Evolutionary conservation across 2,797 vertebrate genomes (phyloP), one percentile per base, ranked within the genome.

Genomic region (Eleutherodactylus coqui): DNA sequence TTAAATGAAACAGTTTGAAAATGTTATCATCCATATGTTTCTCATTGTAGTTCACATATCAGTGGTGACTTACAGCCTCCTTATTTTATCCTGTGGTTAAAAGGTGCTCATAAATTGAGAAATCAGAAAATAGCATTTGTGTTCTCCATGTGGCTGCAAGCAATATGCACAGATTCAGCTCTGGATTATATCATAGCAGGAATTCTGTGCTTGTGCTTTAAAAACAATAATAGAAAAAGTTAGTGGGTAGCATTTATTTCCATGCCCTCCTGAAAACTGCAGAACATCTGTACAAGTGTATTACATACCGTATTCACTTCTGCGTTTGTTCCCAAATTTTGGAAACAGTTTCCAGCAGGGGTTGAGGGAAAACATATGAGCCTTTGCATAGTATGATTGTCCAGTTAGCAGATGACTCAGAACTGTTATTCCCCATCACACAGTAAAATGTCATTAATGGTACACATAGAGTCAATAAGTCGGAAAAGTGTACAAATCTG

Each of bases 61-160:
- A 16, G 14, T 8, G 5, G 38, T 43, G 78, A 45, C 27, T 79
- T 64, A 62, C 53, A 79, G 58, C 4, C 19, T 80, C 34, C 19
- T 49, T 67, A 32, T 79, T 67, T 4, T 64, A 49, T 80, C 78
- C 60, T 80, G 58, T 21, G 78, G 78, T 80, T 49, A 80, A 67
- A 79, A 67, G 43, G 58, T 64, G n/a, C 78, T 47, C 43, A 32
- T 80, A 47, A 67, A 80, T 34, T 80, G 58, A 67, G 43, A 80
- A 67, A 47, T 80, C 17, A 27, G 7, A 32, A 67, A 80, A 32
- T 67, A 79, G 62, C 62, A 53, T 79, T 62, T 79, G 60, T 80
- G 45, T 64, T 79, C 43, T 32, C 60, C 43, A 67, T 34, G 41
- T 64, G 49, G 60, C 78, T 80, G 38, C 43, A 67, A 80, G 78